These are phyloP conservation scores for Philhelius pedissequus DNA, from an alignment of 2,888 invertebrate species.

Conservation along the genomic window DNA sequence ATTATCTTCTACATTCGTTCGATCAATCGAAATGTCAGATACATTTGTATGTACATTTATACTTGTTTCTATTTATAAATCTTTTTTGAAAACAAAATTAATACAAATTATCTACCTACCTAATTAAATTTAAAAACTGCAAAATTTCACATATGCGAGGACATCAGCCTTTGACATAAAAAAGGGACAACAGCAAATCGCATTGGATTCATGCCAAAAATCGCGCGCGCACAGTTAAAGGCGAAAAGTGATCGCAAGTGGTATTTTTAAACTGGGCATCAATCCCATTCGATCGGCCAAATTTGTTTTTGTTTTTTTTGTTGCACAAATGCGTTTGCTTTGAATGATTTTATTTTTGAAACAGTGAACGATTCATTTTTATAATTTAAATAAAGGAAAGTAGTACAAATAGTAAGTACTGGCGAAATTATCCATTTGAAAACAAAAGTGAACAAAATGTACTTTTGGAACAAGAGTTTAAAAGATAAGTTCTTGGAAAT, in stretches of 20 bases:
- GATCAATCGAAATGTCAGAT: constrained; percentile 40
- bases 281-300: constrained; percentile 35
- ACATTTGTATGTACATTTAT: neutral
- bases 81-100: constrained; percentile 6
- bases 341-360: neutral
- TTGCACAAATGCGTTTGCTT: constrained; percentile 23
- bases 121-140: constrained; percentile 26
- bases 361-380: neutral
- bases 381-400: neutral
- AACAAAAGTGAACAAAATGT: too few relatives aligned
- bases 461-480: too few relatives aligned
- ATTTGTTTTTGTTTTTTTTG: neutral
- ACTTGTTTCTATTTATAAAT: constrained; percentile 1
- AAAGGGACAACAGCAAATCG: constrained; percentile 42
- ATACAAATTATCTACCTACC: too few relatives aligned
- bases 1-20: constrained; percentile 22
- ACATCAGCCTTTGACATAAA: constrained; percentile 64
- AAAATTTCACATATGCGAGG: constrained; percentile 37
- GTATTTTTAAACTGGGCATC: constrained; percentile 54
- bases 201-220: constrained; percentile 37
- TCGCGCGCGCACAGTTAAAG: constrained; percentile 43
- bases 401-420: neutral
- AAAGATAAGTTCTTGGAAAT: too few relatives aligned
- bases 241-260: constrained; percentile 30
- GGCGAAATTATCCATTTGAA: neutral